These are phyloP conservation scores for Menidia beryllina DNA, from an alignment of 2,113 vertebrate species.

Conservation along the genomic window DNA sequence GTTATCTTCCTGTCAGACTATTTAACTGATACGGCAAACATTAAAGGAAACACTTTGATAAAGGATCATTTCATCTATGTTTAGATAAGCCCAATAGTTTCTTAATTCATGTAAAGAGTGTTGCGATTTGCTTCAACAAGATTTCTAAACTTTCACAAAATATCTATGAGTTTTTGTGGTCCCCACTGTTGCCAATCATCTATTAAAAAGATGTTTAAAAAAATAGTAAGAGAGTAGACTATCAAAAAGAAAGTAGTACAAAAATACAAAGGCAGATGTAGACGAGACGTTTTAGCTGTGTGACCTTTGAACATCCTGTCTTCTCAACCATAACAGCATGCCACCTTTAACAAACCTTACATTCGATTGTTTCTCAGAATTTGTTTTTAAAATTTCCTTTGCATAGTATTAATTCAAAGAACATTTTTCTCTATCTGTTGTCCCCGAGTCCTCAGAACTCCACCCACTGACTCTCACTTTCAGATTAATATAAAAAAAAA, in stretches of 20 bases:
- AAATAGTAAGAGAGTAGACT: neutral
- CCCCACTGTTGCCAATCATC: neutral
- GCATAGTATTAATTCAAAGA: conserved; percentile 2
- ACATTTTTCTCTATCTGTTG: conserved; percentile 7
- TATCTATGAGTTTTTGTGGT: neutral
- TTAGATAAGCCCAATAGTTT: too few relatives aligned
- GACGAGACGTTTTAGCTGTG: conserved; percentile 9
- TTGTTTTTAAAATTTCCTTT: conserved; percentile 1
- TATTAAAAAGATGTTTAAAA: neutral
- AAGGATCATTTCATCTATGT: too few relatives aligned
- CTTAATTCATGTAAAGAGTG: too few relatives aligned
- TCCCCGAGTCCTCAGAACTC: neutral
- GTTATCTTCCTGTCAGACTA: too few relatives aligned
- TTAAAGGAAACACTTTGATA: too few relatives aligned
- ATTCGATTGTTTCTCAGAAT: conserved; percentile 32
- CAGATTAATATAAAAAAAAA: conserved; percentile 26
- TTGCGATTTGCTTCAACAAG: too few relatives aligned
- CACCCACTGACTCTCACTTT: conserved; percentile 59
- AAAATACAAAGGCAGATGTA: conserved; percentile 15
- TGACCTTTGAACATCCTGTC: conserved; percentile 70
- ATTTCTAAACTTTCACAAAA: too few relatives aligned
- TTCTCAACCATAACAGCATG: conserved; percentile 46
- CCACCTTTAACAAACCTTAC: conserved; percentile 29
- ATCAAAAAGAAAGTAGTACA: conserved; percentile 24
- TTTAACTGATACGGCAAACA: too few relatives aligned